Percentiles rank a stretch among this genome's conserved stretches.
phyloP scores from a whole-genome alignment of 92 coral and sea anemone species.

The Ricordea florida region DNA sequence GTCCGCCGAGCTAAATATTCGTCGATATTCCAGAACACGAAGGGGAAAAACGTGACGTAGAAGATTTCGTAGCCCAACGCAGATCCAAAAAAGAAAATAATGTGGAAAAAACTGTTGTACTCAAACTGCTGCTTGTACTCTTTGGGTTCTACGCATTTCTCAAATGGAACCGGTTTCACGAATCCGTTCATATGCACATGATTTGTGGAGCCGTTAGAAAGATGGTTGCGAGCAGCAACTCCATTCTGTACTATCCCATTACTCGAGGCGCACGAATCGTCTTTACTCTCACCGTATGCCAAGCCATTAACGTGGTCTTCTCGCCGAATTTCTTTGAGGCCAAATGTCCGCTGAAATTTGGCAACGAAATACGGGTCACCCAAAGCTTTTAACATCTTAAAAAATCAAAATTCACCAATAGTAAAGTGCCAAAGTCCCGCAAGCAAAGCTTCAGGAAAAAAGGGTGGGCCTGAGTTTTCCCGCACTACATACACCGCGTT shows the following conservation, averaged over 20 bases:
- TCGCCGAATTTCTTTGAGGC: conserved; percentile 59
- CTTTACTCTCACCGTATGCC: conserved; percentile 19
- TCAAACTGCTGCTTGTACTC: conserved; percentile 43
- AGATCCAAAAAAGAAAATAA: conserved; percentile 81
- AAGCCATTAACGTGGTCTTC: conserved; percentile 2
- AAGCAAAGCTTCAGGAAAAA: too few species aligned
- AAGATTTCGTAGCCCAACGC: conserved; percentile 90
- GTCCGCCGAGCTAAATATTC: conserved; percentile 74
- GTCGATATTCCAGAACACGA: conserved; percentile 92
- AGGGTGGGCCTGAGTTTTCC: too few species aligned
- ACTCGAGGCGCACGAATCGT: background rate
- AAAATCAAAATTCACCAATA: too few species aligned
- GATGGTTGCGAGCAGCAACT: background rate
- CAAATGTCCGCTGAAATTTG: conserved; percentile 84
- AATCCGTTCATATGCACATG: conserved; percentile 42
- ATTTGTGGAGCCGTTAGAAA: background rate
- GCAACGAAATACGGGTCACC: conserved; percentile 88
- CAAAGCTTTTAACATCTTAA: conserved; percentile 80
- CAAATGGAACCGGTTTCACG: conserved; percentile 32
- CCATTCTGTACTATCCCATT: conserved; percentile 47
- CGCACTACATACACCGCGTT: too few species aligned
- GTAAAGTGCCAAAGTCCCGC: too few species aligned
- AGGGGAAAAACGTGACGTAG: conserved; percentile 87
- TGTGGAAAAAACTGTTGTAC: conserved; percentile 78
- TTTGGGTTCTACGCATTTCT: conserved; percentile 13